These are phyloP conservation scores for Sycobia sp. DNA, from an alignment of 1,140 invertebrate genomes.

Conservation along the genomic window DNA sequence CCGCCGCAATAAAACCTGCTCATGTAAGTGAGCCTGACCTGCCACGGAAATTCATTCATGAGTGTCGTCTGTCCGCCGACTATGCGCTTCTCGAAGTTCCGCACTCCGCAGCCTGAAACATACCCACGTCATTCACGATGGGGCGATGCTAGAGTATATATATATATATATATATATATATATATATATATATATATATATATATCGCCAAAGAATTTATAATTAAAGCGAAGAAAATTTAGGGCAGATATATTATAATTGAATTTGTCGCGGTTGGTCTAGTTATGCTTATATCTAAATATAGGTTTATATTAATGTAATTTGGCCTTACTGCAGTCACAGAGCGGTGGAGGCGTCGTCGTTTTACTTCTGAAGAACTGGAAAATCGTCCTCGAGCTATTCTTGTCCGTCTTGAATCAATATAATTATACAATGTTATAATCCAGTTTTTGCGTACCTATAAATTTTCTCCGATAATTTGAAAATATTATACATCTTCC, in stretches of 20 bases:
- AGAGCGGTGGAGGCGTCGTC: conserved; percentile 42
- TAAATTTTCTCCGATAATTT: no score
- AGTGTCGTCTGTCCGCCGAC: conserved; percentile 75
- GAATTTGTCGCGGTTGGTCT: no score
- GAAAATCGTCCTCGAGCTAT: conserved; percentile 50
- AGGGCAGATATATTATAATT: no score
- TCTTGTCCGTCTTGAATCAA: conserved; percentile 3
- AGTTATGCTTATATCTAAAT: no score
- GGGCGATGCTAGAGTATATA: no score
- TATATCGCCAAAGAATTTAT: no score
- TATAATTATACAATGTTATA: no score
- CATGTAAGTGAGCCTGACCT: conserved; percentile 78
- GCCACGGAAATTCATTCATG: conserved; percentile 82
- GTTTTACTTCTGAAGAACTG: conserved; percentile 54
- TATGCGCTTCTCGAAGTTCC: conserved; percentile 78
- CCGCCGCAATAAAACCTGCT: conserved; percentile 86
- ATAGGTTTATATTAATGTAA: no score
- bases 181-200: no score
- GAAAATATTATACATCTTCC: no score
- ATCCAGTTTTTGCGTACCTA: no score
- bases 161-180: not conserved
- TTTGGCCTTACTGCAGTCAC: conserved; percentile 38
- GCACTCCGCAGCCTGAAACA: conserved; percentile 74
- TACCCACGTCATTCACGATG: not conserved
- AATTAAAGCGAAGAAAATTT: no score